These are phyloP conservation scores for Bruchidius siliquastri DNA, from an alignment of 2,888 invertebrate species.

Conservation along the genomic window DNA sequence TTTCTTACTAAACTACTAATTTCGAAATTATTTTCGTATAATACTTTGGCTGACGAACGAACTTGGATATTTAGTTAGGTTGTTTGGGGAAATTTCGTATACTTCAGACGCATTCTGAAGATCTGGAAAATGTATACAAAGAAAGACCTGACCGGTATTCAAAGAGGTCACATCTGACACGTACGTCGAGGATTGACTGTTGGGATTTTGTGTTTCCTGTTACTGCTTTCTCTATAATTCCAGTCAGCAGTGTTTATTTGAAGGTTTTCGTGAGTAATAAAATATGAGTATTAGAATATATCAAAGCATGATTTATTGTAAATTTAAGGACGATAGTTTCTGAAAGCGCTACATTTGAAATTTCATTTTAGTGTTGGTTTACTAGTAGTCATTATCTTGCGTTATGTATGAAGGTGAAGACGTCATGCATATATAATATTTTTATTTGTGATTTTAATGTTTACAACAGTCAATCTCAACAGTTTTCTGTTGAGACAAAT, in stretches of 20 bases:
- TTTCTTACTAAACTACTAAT: not conserved
- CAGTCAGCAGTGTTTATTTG: not conserved
- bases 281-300: too few relatives aligned
- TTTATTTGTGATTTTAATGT: too few relatives aligned
- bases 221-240: constrained; percentile 10
- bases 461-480: too few relatives aligned
- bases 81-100: constrained; percentile 11
- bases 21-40: not conserved
- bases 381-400: too few relatives aligned
- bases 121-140: constrained; percentile 29
- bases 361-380: too few relatives aligned
- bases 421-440: too few relatives aligned
- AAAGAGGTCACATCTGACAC: constrained; percentile 19
- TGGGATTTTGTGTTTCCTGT: constrained; percentile 20
- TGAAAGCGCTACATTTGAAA: too few relatives aligned
- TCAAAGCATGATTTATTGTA: too few relatives aligned
- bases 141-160: constrained; percentile 29
- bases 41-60: not conserved
- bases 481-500: too few relatives aligned
- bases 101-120: constrained; percentile 30
- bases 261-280: too few relatives aligned
- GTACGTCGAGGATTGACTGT: constrained; percentile 17
- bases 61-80: not conserved
- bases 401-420: too few relatives aligned
- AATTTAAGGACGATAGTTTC: too few relatives aligned